Evolutionary conservation across 2,888 invertebrate genomes (phyloP), one percentile per base, ranked within the genome.

Genomic region (Eilema depressum): DNA sequence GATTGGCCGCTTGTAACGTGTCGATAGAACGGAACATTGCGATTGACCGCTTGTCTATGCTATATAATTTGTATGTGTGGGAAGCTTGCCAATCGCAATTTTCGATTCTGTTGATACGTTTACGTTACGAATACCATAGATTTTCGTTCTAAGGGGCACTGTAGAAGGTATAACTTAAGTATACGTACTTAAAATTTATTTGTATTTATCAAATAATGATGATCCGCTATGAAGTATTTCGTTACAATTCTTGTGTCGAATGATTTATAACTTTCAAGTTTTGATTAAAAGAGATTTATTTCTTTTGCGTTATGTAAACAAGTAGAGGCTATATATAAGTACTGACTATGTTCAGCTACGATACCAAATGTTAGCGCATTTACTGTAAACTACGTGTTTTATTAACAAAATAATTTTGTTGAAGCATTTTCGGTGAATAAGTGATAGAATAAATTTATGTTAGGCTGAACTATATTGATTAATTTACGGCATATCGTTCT

Each of bases 301-400:
- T 53, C 59, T 64, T 65, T 30, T 70, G 65, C 70, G 60, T 56
- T 71, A 62, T 69, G 61, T 73, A 71, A 53, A 63, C 33, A 33
- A 62, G 65, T 11, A 57, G 66, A 57, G 57, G 66, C 66, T 66
- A 66, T 57, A 23, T 25, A 63, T 63, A 75, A 67, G 68, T 72
- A 75, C 72, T 59, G 56, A 64, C 20, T 71, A 72, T 64, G 67
- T 75, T 77, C 68, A 78, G 78, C 75, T 77, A 68, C 74, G 70
- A 86, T 88, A 88, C 92, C 91, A 92, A 92, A 92, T 86, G 84
- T 87, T 81, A 84, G 83, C 82, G 91, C 92, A 92, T 92, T 93
- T 93, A 91, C 75, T 79, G 59, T 66, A 75, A 59, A 33, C 71
- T 70, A 73, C 66, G 57, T 81, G 78, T 84, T 79, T 70, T 73